Evolutionary conservation across 2,797 vertebrate species (phyloP).

Genomic region (Argyrosomus regius): DNA sequence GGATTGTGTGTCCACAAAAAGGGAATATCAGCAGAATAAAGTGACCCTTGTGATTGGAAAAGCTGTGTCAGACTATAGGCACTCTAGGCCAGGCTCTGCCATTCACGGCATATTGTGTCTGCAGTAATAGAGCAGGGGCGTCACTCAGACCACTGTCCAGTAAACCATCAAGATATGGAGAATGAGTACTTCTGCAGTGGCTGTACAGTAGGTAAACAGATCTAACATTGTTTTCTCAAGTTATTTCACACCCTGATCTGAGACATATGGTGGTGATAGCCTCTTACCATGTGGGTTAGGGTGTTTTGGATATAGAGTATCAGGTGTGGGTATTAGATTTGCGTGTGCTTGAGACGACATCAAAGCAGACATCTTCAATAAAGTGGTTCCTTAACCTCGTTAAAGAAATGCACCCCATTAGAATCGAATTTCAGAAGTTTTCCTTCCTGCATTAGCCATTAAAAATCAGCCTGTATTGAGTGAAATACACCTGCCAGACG

Average conservation of each 20-base stretch:
- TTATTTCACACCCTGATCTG: background rate
- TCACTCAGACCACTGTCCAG: background rate
- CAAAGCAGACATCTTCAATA: background rate
- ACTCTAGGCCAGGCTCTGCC: constrained; percentile 8
- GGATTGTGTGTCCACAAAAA: constrained; percentile 12
- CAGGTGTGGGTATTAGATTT: constrained; percentile 2
- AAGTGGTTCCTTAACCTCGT: background rate
- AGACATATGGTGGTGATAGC: background rate
- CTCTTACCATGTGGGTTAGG: background rate
- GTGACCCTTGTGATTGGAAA: constrained; percentile 21
- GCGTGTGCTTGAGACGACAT: background rate
- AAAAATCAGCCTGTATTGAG: background rate
- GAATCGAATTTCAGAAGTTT: constrained; percentile 7
- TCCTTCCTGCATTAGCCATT: background rate
- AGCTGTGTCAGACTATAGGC: constrained; percentile 28
- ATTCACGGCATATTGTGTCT: constrained; percentile 15
- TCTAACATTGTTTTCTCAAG: background rate
- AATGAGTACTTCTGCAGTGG: background rate
- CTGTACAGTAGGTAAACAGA: background rate
- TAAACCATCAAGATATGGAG: constrained; percentile 1
- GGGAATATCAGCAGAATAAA: constrained; percentile 22
- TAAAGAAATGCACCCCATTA: background rate
- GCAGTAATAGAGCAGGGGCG: constrained; percentile 31
- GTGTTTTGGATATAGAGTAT: constrained; percentile 6
- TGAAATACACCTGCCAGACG: background rate